A percentile compares a stretch with the other conserved stretches of the same genome.
phyloP scores from a whole-genome alignment of 2,888 invertebrate species.

The Drosophila maculinotata region DNA sequence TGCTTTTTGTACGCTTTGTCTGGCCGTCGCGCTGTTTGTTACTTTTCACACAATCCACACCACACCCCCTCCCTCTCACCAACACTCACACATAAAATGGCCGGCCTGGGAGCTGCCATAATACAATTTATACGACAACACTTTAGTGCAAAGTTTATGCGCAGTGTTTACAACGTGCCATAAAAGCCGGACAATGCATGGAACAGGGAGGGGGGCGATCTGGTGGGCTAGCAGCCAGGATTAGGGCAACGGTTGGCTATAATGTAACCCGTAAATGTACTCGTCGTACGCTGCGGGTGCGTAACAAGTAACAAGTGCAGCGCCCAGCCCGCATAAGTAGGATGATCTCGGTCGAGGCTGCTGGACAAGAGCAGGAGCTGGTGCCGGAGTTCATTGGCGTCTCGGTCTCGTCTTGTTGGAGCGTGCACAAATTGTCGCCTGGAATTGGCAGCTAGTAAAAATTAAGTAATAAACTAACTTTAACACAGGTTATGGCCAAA shows the following conservation, averaged over 20 bases:
- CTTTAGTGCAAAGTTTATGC: conserved; percentile 80
- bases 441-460: conserved; percentile 80
- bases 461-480: conserved; percentile 76
- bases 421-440: conserved; percentile 64
- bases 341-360: conserved; percentile 38
- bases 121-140: conserved; percentile 81
- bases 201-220: neutral
- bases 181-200: conserved; percentile 76
- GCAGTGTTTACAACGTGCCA: conserved; percentile 78
- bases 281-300: conserved; percentile 55
- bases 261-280: conserved; percentile 62
- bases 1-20: conserved; percentile 48
- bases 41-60: conserved; percentile 40
- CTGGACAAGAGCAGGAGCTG: conserved; percentile 6
- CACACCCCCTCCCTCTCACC: neutral
- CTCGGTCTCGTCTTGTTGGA: conserved; percentile 18
- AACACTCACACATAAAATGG: conserved; percentile 54
- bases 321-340: conserved; percentile 59
- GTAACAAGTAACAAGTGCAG: conserved; percentile 75
- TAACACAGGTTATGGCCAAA: conserved; percentile 54
- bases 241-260: conserved; percentile 57
- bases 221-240: conserved; percentile 8
- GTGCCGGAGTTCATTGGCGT: conserved; percentile 41
- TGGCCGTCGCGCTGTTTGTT: conserved; percentile 51
- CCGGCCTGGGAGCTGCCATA: conserved; percentile 77